phyloP scores from a whole-genome alignment of 2,797 vertebrate species.

The Lophius americanus region DNA sequence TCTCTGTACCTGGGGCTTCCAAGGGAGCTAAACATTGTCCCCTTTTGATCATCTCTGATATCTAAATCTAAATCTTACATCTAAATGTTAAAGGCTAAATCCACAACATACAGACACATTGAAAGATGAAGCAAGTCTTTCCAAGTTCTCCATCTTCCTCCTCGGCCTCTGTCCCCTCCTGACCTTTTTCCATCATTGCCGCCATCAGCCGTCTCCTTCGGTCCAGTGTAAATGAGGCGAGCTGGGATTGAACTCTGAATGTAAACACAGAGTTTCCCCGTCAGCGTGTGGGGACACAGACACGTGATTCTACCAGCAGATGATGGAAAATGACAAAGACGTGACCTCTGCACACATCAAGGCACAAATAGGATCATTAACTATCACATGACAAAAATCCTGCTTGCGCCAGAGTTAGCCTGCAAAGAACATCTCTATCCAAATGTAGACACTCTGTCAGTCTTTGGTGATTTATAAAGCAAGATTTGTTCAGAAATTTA shows the following conservation, averaged over 20 bases:
- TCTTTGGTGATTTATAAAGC: not conserved
- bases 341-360: not conserved
- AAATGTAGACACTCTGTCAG: no score
- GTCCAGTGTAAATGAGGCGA: constrained; percentile 53
- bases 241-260: constrained; percentile 12
- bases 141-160: not conserved
- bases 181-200: constrained; percentile 3
- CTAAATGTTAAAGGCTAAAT: no score
- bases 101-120: no score
- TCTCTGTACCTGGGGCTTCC: no score
- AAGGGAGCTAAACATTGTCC: no score
- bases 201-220: constrained; percentile 7
- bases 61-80: no score
- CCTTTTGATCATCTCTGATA: no score
- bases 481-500: not conserved
- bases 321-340: constrained; percentile 44
- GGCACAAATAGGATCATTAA: constrained; percentile 20
- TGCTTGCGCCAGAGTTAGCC: not conserved
- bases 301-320: constrained; percentile 1
- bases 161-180: no score
- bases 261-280: constrained; percentile 46
- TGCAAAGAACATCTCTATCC: no score
- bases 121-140: no score
- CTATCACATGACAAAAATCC: not conserved
- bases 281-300: constrained; percentile 20